phyloP scores from a whole-genome alignment of 1,140 invertebrate species.

The Drusus annulatus region DNA sequence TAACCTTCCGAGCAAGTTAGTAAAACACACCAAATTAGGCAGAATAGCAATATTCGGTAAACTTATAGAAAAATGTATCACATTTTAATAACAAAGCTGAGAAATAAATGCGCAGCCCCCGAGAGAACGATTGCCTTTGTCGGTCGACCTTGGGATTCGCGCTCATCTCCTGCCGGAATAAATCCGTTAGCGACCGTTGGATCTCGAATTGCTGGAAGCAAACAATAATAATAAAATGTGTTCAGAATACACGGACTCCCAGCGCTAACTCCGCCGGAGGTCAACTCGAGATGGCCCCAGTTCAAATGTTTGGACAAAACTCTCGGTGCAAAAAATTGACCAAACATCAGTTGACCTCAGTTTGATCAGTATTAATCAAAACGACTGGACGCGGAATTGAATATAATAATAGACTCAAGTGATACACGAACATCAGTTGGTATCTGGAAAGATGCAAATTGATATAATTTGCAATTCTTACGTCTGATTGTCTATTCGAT shows the following conservation, averaged over 20 bases:
- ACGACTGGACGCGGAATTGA: conserved; percentile 23
- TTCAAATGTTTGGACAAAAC: conserved; percentile 30
- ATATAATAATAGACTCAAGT: background rate
- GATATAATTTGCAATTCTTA: too few relatives aligned
- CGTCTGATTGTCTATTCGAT: too few relatives aligned
- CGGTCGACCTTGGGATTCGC: background rate
- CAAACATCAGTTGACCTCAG: conserved; percentile 13
- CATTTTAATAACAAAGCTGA: too few relatives aligned
- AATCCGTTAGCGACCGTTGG: conserved; percentile 8
- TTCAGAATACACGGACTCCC: background rate
- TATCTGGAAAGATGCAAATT: too few relatives aligned
- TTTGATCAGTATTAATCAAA: conserved; percentile 10
- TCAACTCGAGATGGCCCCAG: conserved; percentile 13
- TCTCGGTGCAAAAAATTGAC: conserved; percentile 18
- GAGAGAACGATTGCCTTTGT: too few relatives aligned
- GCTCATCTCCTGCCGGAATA: background rate
- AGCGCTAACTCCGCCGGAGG: background rate
- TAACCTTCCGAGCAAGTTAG: too few relatives aligned
- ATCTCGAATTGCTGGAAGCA: too few relatives aligned
- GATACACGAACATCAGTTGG: background rate
- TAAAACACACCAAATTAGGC: too few relatives aligned
- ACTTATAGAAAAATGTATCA: too few relatives aligned
- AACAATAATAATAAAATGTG: too few relatives aligned
- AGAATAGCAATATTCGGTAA: too few relatives aligned
- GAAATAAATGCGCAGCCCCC: too few relatives aligned